Evolutionary conservation across 2,797 vertebrate genomes (phyloP).

Genomic region (Tapirus indicus): DNA sequence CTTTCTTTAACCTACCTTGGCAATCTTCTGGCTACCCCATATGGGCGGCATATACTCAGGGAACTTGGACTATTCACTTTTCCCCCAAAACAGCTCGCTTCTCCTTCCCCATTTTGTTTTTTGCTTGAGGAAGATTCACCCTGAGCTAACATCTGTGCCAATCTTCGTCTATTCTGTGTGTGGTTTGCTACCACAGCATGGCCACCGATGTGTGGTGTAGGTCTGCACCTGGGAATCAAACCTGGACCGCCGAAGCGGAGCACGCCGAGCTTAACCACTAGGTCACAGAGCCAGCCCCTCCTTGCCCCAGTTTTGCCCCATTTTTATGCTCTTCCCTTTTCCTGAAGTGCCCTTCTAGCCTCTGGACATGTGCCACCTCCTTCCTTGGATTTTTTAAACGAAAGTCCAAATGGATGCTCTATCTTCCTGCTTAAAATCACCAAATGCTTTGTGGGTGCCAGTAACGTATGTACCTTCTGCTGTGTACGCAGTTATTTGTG

Average conservation of each 20-base stretch:
- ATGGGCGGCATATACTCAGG: fast-evolving
- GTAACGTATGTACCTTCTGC: fast-evolving
- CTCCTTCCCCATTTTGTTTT: too few relatives aligned
- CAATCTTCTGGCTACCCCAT: neutral
- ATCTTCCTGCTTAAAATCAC: neutral
- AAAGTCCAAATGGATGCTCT: neutral
- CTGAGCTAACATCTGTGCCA: too few relatives aligned
- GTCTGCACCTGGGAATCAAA: too few relatives aligned
- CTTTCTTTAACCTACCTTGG: neutral
- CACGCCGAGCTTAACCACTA: too few relatives aligned
- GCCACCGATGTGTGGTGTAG: too few relatives aligned
- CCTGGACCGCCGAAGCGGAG: too few relatives aligned
- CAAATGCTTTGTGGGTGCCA: too few relatives aligned
- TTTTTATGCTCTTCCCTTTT: neutral
- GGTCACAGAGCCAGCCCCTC: too few relatives aligned
- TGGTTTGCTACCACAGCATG: too few relatives aligned
- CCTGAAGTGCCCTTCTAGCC: neutral
- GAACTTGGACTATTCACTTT: neutral
- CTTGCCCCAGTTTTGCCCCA: neutral
- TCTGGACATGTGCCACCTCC: neutral
- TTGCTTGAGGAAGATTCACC: too few relatives aligned
- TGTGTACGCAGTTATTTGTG: neutral
- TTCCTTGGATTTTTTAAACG: neutral
- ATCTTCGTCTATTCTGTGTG: too few relatives aligned
- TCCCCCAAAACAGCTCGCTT: neutral